Base-by-base conservation (phyloP, 2,888 invertebrate genomes). In the Microdon myrmicae region DNA sequence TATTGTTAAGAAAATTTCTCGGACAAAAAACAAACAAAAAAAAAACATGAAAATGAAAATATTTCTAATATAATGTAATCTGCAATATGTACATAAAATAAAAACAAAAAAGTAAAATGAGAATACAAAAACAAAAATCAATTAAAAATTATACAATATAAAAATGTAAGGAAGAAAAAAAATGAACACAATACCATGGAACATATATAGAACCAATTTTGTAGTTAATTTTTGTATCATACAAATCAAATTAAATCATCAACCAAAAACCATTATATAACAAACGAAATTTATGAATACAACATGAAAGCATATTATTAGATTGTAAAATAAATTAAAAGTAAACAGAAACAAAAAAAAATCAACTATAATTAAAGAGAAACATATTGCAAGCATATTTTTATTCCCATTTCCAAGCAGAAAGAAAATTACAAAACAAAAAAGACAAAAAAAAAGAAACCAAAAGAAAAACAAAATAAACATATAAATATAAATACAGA, bases 131-230 rank as follows among this genome's bases (percentile, higher is more conserved):
- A 49, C 28, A 53, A 29, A 47, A 45, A 8, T 22, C 9, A 12
- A 13, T 23, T 8, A 32, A 22, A 13, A 34, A 34, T 9, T 38
- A 32, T 29, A n/a, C n/a, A n/a, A n/a, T n/a, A n/a, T n/a, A 13
- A 37, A 9, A 26, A 43, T 9, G 13, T 20, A 32, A 53, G 51
- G 51, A 13, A 34, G 20, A 55, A 47, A 48, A n/a, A n/a, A n/a
- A n/a, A n/a, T n/a, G n/a, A n/a, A 26, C 39, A 51, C 49, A 49
- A 39, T 38, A 47, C 28, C 39, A 51, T 45, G 49, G 48, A 64
- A 68, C 59, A 31, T 66, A 55, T 38, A 74, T 70, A 71, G 72
- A 73, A 74, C 74, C 74, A 73, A 71, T 72, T 72, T 72, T 72
- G 61, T 67, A 70, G 68, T 68, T 66, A 66, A 66, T 66, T 66